Conservation (phyloP, 2,888 invertebrate species). For the Eupithecia pulchellata region DNA sequence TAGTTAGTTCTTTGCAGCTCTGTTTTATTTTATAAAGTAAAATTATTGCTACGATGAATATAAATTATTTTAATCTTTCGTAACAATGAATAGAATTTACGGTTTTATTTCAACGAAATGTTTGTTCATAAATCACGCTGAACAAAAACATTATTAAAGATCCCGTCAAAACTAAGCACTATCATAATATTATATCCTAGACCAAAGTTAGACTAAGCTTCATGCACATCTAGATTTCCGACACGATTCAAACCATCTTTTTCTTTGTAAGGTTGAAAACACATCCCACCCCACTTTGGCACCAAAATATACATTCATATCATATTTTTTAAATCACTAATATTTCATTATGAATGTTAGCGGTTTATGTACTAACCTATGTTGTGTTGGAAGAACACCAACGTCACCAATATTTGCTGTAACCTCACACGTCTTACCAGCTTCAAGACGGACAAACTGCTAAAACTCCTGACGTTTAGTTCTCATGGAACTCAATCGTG, state of each 20-base stretch:
- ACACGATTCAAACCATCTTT: conserved; percentile 1
- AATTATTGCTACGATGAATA: background rate
- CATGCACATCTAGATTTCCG: conserved; percentile 4
- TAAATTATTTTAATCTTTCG: background rate
- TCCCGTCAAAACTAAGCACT: conserved; percentile 37
- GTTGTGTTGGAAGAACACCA: no score
- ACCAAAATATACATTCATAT: background rate
- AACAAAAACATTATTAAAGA: conserved; percentile 36
- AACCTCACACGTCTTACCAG: no score
- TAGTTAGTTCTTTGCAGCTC: background rate
- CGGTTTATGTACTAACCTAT: no score
- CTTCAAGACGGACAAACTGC: background rate
- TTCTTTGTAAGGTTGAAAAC: background rate
- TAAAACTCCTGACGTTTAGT: background rate
- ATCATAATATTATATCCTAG: conserved; percentile 43
- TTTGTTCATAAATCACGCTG: conserved; percentile 25
- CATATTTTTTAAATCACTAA: no score
- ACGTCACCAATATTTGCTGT: no score
- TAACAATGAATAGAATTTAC: background rate
- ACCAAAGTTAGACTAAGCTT: conserved; percentile 38
- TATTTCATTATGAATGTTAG: no score
- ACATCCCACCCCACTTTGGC: background rate
- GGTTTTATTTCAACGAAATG: conserved; percentile 26
- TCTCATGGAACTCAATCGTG: background rate
- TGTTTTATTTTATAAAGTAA: background rate